Percentiles rank a stretch among this genome's conserved stretches.
Evolutionary conservation across 2,888 invertebrate genomes (phyloP).

Genomic region (Osmoderma eremita): DNA sequence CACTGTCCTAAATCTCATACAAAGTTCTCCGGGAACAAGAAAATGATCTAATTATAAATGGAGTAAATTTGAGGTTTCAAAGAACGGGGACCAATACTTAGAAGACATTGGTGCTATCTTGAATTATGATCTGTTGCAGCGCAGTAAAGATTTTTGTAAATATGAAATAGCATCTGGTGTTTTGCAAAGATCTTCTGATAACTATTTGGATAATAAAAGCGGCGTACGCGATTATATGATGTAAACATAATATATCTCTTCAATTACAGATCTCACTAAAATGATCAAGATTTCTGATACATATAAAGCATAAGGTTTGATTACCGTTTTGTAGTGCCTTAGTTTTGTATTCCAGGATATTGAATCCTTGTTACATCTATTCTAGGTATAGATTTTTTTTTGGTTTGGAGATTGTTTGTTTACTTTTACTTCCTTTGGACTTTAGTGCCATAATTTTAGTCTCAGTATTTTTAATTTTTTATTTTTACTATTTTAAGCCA

Average conservation of each 20-base stretch:
- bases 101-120: slow-evolving; percentile 73
- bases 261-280: too few species aligned
- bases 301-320: too few species aligned
- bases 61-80: slow-evolving; percentile 73
- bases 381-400: too few species aligned
- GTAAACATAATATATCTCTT: not conserved
- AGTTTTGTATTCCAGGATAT: too few species aligned
- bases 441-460: too few species aligned
- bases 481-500: too few species aligned
- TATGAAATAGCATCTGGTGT: slow-evolving; percentile 69
- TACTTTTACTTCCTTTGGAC: too few species aligned
- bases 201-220: slow-evolving; percentile 58
- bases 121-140: slow-evolving; percentile 73
- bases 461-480: too few species aligned
- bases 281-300: too few species aligned
- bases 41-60: slow-evolving; percentile 77
- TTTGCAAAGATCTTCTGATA: slow-evolving; percentile 70
- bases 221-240: slow-evolving; percentile 40
- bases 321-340: too few species aligned
- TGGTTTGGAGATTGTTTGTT: too few species aligned
- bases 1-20: slow-evolving; percentile 76
- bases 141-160: slow-evolving; percentile 69
- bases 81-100: slow-evolving; percentile 62
- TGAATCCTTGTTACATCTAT: too few species aligned
- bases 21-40: slow-evolving; percentile 74